Evolutionary conservation across 2,797 vertebrate genomes (phyloP), one percentile per base, ranked within the genome.

Genomic region (Crypturellus tataupa): DNA sequence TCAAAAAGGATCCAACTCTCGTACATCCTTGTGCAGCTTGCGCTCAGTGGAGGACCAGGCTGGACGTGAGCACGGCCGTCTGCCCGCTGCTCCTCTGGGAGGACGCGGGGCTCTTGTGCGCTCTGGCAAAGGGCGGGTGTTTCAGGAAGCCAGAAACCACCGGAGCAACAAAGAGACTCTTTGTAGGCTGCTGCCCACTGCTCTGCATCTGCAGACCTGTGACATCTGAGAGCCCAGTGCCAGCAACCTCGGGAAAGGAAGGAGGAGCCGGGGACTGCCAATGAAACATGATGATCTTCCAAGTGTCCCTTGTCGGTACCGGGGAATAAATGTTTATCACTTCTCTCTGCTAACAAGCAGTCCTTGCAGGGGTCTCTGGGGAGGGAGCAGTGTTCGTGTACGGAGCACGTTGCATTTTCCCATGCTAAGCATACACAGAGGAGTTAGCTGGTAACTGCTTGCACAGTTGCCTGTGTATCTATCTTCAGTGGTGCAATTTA

Each of bases 91-190:
- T 83, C 10, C 21, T 85, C 31, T 33, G 70, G 21, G 64, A 82
- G 84, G 80, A 70, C 2, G 2, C 31, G 35, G 46, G 37, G 23
- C 2, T 84, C 10, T 31, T 63, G 40, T 58, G 31, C 49, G 35
- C 33, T 72, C 68, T 64, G 56, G 76, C 10, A 92, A 77, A 55
- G 25, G 27, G 20, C 0, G 12, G 6, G 24, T 71, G n/a, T 75
- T 90, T 58, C 13, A 14, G 63, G 44, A 82, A 87, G 47, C 19
- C 64, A 77, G 72, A 91, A 94, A 80, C 85, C 69, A 78, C 60
- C 0, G 0, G 47, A 91, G 69, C 15, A 59, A 67, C 55, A 73
- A 78, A 83, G 16, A 23, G 9, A n/a, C 16, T 94, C 70, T 56
- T 90, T 92, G 62, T 85, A 33, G 42, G 40, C 73, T 56, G 51